phyloP scores from a whole-genome alignment of 92 coral and sea anemone genomes.

The Chrysogorgia sp. region DNA sequence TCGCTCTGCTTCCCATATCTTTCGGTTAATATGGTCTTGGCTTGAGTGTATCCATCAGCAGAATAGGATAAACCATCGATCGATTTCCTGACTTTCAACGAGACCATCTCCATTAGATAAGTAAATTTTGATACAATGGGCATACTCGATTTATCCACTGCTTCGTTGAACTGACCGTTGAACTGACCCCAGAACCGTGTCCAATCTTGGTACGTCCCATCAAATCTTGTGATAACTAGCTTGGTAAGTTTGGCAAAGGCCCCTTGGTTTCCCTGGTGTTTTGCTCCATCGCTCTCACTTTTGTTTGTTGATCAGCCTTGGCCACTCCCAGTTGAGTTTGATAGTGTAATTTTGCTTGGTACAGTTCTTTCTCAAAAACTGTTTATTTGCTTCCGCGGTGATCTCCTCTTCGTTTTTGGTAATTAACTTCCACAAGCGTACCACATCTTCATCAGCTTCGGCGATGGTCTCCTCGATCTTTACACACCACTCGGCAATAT shows the following conservation, averaged over 20 bases:
- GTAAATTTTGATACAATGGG: constrained; percentile 33
- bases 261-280: no score
- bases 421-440: background rate
- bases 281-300: no score
- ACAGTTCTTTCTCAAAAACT: constrained; percentile 24
- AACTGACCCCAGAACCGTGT: constrained; percentile 19
- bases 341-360: constrained; percentile 3
- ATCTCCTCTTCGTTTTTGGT: background rate
- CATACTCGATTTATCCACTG: constrained; percentile 7
- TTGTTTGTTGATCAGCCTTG: background rate
- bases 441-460: background rate
- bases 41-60: constrained; percentile 20
- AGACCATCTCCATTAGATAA: constrained; percentile 5
- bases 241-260: no score
- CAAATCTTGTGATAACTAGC: constrained; percentile 8
- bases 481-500: background rate
- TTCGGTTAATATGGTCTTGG: no score
- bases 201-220: no score
- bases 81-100: constrained; percentile 1
- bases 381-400: no score
- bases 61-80: constrained; percentile 21
- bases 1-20: constrained; percentile 23
- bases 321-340: constrained; percentile 8
- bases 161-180: constrained; percentile 13
- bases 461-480: background rate